phyloP scores from a whole-genome alignment of 2,113 vertebrate genomes.

The Vanacampus margaritifer region DNA sequence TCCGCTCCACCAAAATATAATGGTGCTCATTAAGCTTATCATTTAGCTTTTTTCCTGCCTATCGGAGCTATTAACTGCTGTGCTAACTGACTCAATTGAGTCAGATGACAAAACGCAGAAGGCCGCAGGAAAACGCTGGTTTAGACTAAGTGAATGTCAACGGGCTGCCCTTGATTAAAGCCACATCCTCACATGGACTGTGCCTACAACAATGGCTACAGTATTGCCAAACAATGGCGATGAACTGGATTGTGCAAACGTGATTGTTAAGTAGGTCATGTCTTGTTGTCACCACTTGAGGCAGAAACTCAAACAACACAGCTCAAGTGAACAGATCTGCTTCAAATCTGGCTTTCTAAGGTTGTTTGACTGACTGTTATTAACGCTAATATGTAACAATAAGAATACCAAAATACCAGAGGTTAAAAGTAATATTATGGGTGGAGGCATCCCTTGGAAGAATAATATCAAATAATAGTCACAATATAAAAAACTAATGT shows the following conservation, averaged over 20 bases:
- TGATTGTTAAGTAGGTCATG: constrained; percentile 74
- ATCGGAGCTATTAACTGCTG: not conserved
- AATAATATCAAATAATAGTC: too few relatives aligned
- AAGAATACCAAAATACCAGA: not conserved
- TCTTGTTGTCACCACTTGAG: constrained; percentile 65
- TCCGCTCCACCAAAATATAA: not conserved
- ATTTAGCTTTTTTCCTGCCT: not conserved
- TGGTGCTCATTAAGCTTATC: not conserved
- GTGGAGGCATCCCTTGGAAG: too few relatives aligned
- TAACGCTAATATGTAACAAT: not conserved
- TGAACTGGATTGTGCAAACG: constrained; percentile 61
- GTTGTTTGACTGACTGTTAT: not conserved
- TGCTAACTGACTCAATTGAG: not conserved
- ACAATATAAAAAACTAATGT: too few relatives aligned
- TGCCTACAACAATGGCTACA: constrained; percentile 61
- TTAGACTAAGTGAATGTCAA: constrained; percentile 33
- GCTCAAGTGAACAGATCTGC: constrained; percentile 28
- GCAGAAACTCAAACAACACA: constrained; percentile 59
- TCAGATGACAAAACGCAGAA: constrained; percentile 14
- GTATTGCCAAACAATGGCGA: constrained; percentile 62
- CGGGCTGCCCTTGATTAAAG: constrained; percentile 32
- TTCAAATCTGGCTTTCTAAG: constrained; percentile 22
- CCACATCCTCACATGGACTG: constrained; percentile 49
- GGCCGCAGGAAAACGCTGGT: constrained; percentile 20
- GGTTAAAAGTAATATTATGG: not conserved